Evolutionary conservation across 1,140 invertebrate genomes (phyloP), one percentile per base, ranked within the genome.

Genomic region (Camponotus vicinus): DNA sequence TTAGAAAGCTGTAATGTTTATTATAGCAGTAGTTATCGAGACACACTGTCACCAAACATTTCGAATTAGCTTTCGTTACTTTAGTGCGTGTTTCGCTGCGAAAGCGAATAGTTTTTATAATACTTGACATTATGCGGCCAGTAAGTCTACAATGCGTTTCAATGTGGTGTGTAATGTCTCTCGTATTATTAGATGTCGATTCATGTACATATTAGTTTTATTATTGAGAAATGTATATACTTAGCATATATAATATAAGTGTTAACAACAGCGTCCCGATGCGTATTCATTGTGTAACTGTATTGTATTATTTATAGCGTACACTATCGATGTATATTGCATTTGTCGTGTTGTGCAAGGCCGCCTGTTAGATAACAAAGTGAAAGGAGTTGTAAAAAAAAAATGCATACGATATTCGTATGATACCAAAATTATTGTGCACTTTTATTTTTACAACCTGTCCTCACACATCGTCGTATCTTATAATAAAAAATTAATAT

Each of bases 261-360:
- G 91, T 92, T 91, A 93, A 78, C 75, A 42, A 90, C 80, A 86
- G 87, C 91, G 92, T 91, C 87, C 87, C 93, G 93, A 93, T 92
- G 91, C 92, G 93, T 93, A 93, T 93, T 93, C 93, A 94, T 92
- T 55, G 42, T 94, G 92, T 94, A 94, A 94, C 88, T 94, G 92
- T 94, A 94, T 93, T 93, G 92, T 94, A 94, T 94, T 94, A 95
- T 95, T 95, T 95, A 94, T 95, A 94, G 90, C 89, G 91, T 93
- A 94, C 92, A 94, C 6, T 94, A 93, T 94, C 90, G 89, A 94
- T 94, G 93, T 94, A 94, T 92, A 93, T 94, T 94, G 88, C 89
- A 90, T 89, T 80, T 92, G 88, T 93, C 91, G 89, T 92, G 71
- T 91, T 89, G 84, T 93, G 88, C 89, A 93, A 89, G 87, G 90